phyloP scores from a whole-genome alignment of 2,888 invertebrate genomes.

The Gymnoscelis rufifasciata region DNA sequence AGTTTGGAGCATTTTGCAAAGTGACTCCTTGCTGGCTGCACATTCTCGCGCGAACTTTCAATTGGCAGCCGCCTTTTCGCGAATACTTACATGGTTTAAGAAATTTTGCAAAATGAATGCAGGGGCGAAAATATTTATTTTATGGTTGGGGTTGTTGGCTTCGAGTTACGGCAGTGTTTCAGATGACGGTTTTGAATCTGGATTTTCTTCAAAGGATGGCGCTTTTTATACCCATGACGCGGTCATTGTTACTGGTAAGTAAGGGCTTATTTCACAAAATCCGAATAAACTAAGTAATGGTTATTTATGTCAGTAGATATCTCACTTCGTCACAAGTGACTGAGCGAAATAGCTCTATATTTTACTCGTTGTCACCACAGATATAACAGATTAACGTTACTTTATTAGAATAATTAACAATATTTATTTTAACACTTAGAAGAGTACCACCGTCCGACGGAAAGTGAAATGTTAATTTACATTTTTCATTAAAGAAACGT shows the following conservation, averaged over 20 bases:
- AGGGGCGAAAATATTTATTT: slow-evolving; percentile 48
- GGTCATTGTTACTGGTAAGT: slow-evolving; percentile 71
- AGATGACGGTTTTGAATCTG: slow-evolving; percentile 37
- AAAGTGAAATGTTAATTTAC: slow-evolving; percentile 22
- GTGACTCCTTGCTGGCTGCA: slow-evolving; percentile 68
- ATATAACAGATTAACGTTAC: too few species aligned
- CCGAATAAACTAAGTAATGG: too few species aligned
- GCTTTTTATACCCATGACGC: slow-evolving; percentile 70
- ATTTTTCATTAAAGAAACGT: slow-evolving; percentile 20
- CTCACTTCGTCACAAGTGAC: too few species aligned
- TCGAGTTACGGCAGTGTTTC: slow-evolving; percentile 53
- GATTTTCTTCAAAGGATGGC: slow-evolving; percentile 64
- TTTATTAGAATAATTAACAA: too few species aligned
- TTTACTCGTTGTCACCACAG: too few species aligned
- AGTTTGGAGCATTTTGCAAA: slow-evolving; percentile 70
- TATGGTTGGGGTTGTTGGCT: slow-evolving; percentile 49
- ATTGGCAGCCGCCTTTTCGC: slow-evolving; percentile 22
- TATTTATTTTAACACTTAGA: too few species aligned
- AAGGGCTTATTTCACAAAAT: not conserved
- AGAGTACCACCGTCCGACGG: not conserved
- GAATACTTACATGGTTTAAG: slow-evolving; percentile 39
- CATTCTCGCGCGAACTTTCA: slow-evolving; percentile 47
- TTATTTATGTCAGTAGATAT: too few species aligned
- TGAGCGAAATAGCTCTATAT: too few species aligned
- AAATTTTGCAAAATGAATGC: slow-evolving; percentile 42